Conservation (phyloP, 1,140 invertebrate species). For the Vanessa atalanta region DNA sequence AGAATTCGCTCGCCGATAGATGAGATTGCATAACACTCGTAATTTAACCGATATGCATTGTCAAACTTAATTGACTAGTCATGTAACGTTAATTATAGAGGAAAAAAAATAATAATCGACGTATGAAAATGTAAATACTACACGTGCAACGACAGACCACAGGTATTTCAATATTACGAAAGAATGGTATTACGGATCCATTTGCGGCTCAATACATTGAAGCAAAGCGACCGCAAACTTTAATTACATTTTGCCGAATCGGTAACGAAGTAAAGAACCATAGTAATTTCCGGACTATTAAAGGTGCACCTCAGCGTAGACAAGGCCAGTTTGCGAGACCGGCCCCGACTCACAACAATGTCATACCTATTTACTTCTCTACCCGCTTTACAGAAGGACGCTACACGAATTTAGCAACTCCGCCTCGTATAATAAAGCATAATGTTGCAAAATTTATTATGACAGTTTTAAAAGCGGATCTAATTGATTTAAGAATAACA, state of each 20-base stretch:
- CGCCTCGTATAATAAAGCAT: constrained; percentile 51
- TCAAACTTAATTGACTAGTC: constrained; percentile 26
- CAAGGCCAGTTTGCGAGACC: constrained; percentile 64
- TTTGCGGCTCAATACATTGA: constrained; percentile 28
- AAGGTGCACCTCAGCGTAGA: constrained; percentile 56
- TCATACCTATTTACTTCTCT: constrained; percentile 60
- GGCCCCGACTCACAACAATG: constrained; percentile 61
- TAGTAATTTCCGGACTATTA: constrained; percentile 72
- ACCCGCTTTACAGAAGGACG: constrained; percentile 32
- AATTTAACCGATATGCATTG: constrained; percentile 22
- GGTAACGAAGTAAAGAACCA: constrained; percentile 50
- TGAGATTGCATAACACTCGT: constrained; percentile 19
- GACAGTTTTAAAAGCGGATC: constrained; percentile 71
- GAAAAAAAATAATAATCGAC: constrained; percentile 27
- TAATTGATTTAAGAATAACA: constrained; percentile 64
- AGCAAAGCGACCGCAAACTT: constrained; percentile 51
- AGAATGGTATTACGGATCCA: constrained; percentile 5
- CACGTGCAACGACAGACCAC: constrained; percentile 15
- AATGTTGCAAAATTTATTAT: constrained; percentile 50
- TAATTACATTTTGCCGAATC: constrained; percentile 60
- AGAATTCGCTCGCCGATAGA: constrained; percentile 27
- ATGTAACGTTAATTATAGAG: constrained; percentile 27
- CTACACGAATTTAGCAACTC: constrained; percentile 54
- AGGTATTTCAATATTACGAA: constrained; percentile 24
- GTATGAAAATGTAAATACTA: constrained; percentile 32